Percentiles rank a stretch among this genome's conserved stretches.
phyloP scores from a whole-genome alignment of 35 echinoderm and acorn worm genomes.

The Eucidaris tribuloides region DNA sequence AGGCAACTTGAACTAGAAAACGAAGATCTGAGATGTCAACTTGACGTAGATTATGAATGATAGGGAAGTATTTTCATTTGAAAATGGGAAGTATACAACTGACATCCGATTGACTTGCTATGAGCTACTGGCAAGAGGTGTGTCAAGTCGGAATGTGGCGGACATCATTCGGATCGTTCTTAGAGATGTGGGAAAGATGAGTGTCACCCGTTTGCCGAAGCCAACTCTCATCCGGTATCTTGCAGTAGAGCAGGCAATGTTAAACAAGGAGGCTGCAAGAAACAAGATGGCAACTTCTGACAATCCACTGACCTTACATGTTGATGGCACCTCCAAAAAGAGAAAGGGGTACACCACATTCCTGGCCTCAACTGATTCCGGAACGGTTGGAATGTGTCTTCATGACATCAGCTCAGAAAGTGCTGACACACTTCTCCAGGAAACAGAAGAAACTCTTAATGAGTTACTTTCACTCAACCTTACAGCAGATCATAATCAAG shows the following conservation, averaged over 20 bases:
- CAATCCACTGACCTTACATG: not conserved
- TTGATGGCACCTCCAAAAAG: conserved; percentile 32
- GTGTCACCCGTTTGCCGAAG: conserved; percentile 10
- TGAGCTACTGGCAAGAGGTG: conserved; percentile 5
- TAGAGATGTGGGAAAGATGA: conserved; percentile 31
- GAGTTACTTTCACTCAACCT: conserved; percentile 16
- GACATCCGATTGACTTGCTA: not conserved
- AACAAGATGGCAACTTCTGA: conserved; percentile 2
- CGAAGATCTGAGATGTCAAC: conserved; percentile 10
- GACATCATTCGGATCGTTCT: conserved; percentile 26
- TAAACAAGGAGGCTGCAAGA: conserved; percentile 23
- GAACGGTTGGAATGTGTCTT: conserved; percentile 14
- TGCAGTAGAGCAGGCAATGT: conserved; percentile 38
- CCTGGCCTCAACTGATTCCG: conserved; percentile 26
- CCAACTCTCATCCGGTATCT: conserved; percentile 5
- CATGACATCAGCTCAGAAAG: conserved; percentile 16
- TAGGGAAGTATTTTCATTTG: not conserved
- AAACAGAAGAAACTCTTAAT: conserved; percentile 20
- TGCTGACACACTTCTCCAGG: not conserved
- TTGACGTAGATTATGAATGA: conserved; percentile 7
- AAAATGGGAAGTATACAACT: conserved; percentile 18
- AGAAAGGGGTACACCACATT: conserved; percentile 11
- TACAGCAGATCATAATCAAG: not conserved
- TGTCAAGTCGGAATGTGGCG: conserved; percentile 12
- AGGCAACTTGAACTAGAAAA: not conserved